Base-by-base conservation (phyloP, 2,888 invertebrate species). In the Pandemis cinnamomeana region DNA sequence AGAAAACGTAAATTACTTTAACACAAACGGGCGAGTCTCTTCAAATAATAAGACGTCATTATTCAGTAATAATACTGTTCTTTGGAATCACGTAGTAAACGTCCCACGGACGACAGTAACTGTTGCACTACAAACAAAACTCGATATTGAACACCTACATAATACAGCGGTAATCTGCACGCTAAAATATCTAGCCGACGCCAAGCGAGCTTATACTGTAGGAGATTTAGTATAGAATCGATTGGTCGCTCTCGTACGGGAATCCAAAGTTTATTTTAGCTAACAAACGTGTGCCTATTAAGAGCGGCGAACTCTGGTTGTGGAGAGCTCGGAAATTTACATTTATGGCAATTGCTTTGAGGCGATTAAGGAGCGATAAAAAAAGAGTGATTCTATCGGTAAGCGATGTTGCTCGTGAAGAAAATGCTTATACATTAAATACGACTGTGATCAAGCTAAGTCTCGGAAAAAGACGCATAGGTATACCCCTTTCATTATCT, bases 11-110 rank as follows among this genome's bases (percentile, higher is more conserved):
- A 64, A 64, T 64, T 36, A 13, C 36, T 4, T 27, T 48, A 48
- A 48, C 20, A 10, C 15, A 7, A 3, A 0, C 62, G 7, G 20
- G 10, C 63, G 20, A 63, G n/a, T 61, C 42, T 63, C 11, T 6
- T 63, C 11, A 63, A 63, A 63, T 61, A 61, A 46, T 46, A 63
- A 62, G 62, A 62, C n/a, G 46, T 64, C 15, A 66, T 27, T 66
- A 48, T 66, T 11, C 53, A 41, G 8, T 67, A 15, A n/a, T 61
- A 67, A 67, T 41, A 7, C 36, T 41, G 36, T 15, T 36, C 53
- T 53, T 48, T 11, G 27, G 27, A 53, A 67, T 41, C 51, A 51
- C 67, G 44, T 13, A 68, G 58, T 68, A 58, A 68, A 68, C 44
- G 67, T 68, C 67, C 0, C 0, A 0, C 42, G 8, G n/a, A 67